Base-by-base conservation (phyloP, 2,113 vertebrate genomes). In the Rafetus swinhoei region DNA sequence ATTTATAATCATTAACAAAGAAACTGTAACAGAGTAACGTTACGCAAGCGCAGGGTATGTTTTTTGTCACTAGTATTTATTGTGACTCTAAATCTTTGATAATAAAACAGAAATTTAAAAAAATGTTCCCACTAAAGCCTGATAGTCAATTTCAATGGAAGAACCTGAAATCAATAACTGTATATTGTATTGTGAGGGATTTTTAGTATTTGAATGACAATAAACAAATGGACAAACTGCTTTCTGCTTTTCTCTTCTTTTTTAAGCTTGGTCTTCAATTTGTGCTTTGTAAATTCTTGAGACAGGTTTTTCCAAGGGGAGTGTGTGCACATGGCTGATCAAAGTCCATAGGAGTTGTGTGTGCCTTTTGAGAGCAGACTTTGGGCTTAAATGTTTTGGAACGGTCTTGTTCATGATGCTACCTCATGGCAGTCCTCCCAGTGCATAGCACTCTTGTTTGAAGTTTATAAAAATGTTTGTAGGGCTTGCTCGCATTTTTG, bases 41-140 rank as follows among this genome's bases (percentile, higher is more conserved):
- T 82, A 69, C 27, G 22, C 84, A 55, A 50, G 84, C 16, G 25
- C 54, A 74, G 89, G 88, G 55, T n/a, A 24, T 83, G 89, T 24
- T 56, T 89, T 65, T 86, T 84, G 90, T 89, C 92, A 96, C 94
- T 95, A 65, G 6, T 93, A 88, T 97, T 97, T 97, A 87, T 93
- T 95, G 96, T 86, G 96, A 93, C 89, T 93, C 80, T 86, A 79
- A 98, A 92, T 89, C 86, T 97, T 95, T 97, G 74, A 59, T 95
- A 90, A 95, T 90, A 94, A 92, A 89, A 85, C 35, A 60, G 91
- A 94, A 95, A 80, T 53, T 18, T 0, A 19, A 57, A 86, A 86
- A 88, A 39, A 52, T 82, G 65, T 53, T 65, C 93, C 89, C 82
- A 6, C 12, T 29, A 35, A 86, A 91, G 8, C 24, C 81, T 16